Evolutionary conservation across 2,888 invertebrate genomes (phyloP).

Genomic region (Platerodrilus igneus): DNA sequence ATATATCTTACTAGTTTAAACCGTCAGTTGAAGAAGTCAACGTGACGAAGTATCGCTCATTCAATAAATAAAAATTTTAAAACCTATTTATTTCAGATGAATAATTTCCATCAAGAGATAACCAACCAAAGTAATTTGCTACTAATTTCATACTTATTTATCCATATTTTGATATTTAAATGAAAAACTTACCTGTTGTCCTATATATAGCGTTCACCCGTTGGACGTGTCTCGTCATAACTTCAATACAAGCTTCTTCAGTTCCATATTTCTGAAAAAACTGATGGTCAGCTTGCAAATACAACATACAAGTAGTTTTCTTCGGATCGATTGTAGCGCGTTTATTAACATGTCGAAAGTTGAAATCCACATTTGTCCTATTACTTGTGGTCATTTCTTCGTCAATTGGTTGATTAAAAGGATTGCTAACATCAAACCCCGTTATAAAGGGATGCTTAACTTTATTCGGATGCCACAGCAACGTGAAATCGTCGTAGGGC

Average conservation of each 20-base stretch:
- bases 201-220: conserved; percentile 86
- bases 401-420: conserved; percentile 40
- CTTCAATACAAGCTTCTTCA: conserved; percentile 91
- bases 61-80: too few species aligned
- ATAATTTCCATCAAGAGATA: too few species aligned
- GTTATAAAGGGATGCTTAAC: conserved; percentile 50
- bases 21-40: too few species aligned
- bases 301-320: conserved; percentile 92
- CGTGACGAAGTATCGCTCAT: too few species aligned
- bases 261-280: conserved; percentile 93
- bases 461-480: conserved; percentile 48
- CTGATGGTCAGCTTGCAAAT: conserved; percentile 93
- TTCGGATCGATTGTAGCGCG: conserved; percentile 73
- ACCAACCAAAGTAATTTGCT: too few species aligned
- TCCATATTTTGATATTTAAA: too few species aligned
- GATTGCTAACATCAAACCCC: conserved; percentile 42
- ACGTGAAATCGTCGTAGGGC: conserved; percentile 48
- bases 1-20: too few species aligned
- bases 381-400: conserved; percentile 38
- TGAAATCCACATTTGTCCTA: conserved; percentile 47
- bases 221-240: conserved; percentile 91
- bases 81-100: too few species aligned
- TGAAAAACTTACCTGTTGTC: conserved; percentile 65
- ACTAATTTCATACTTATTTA: too few species aligned
- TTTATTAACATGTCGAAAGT: conserved; percentile 60